Evolutionary conservation across 2,888 invertebrate genomes (phyloP), one percentile per base, ranked within the genome.

Genomic region (Pollenia amentaria): DNA sequence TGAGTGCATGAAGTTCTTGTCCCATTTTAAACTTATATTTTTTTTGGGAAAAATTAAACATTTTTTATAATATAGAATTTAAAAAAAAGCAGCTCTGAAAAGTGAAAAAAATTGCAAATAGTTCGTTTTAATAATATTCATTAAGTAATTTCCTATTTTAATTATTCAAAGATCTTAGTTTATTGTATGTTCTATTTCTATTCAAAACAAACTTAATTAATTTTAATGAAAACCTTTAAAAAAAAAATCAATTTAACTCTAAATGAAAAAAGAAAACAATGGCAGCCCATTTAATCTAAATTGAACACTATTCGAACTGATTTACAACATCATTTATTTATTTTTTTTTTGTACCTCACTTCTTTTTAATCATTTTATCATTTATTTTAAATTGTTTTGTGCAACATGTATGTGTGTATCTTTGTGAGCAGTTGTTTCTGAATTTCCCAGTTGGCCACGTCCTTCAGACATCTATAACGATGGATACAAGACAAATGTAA

Each of bases 261-360:
- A 55, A 53, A 55, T 44, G 53, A 55, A 64, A 12, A 1, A 6
- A 40, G 16, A 6, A 10, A 60, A 57, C n/a, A 60, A 78, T 48
- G 60, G 40, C 57, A 44, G 38, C 3, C 18, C 67, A 67, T 67
- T 55, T 57, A 69, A 69, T 67, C 78, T 78, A 78, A 78, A 78
- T 69, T 69, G 78, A 60, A 69, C 60, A 67, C 60, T 78, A 55
- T 48, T 38, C 40, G 60, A 60, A 14, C 12, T 9, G 29, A 29
- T 70, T 70, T 70, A 42, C 11, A 38, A 46, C 44, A 65, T 14
- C 16, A 46, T 12, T 46, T 18, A 12, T 53, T 69, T 55, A 21
- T 9, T 12, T 16, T 16, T 8, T 8, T 21, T 21, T 48, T n/a
- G 29, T 67, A 11, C 14, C 60, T 21, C 40, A 42, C 53, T 6